phyloP scores from a whole-genome alignment of 1,140 invertebrate genomes.

The Sarcophaga bullata region DNA sequence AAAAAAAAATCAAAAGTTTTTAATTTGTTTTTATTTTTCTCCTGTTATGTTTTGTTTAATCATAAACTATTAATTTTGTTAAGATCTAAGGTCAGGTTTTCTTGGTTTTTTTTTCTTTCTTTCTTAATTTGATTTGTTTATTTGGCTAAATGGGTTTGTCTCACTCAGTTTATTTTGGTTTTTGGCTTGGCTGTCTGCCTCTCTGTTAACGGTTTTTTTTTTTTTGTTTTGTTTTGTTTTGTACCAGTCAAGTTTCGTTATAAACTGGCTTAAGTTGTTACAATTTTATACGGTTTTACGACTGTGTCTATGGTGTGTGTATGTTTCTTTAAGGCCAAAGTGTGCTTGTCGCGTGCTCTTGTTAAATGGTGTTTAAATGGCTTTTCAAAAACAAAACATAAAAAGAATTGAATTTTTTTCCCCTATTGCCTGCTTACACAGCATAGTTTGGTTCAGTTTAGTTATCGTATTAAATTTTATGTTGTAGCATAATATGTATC shows the following conservation, averaged over 20 bases:
- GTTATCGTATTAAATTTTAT: constrained; percentile 29
- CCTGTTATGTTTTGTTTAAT: neutral
- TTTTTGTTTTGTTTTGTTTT: neutral
- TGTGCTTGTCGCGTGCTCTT: constrained; percentile 38
- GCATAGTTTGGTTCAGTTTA: neutral
- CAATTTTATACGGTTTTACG: neutral
- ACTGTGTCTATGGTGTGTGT: too few species aligned
- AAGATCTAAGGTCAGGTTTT: constrained; percentile 1
- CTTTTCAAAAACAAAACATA: neutral
- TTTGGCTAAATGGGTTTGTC: constrained; percentile 31
- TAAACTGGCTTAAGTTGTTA: neutral
- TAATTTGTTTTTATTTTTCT: too few species aligned
- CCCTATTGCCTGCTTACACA: neutral
- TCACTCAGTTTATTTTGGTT: neutral
- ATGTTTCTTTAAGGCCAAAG: neutral
- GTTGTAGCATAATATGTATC: constrained; percentile 32
- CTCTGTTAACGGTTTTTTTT: too few species aligned
- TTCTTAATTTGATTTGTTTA: neutral
- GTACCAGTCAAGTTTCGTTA: neutral
- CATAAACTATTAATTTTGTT: neutral
- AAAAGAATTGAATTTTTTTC: neutral
- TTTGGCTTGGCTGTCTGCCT: neutral
- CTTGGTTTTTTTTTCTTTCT: neutral
- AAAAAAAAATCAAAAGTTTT: too few species aligned
- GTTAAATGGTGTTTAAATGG: neutral